Evolutionary conservation across 1,140 invertebrate species (phyloP), one percentile per base, ranked within the genome.

Genomic region (Venustaconcha ellipsiformis): DNA sequence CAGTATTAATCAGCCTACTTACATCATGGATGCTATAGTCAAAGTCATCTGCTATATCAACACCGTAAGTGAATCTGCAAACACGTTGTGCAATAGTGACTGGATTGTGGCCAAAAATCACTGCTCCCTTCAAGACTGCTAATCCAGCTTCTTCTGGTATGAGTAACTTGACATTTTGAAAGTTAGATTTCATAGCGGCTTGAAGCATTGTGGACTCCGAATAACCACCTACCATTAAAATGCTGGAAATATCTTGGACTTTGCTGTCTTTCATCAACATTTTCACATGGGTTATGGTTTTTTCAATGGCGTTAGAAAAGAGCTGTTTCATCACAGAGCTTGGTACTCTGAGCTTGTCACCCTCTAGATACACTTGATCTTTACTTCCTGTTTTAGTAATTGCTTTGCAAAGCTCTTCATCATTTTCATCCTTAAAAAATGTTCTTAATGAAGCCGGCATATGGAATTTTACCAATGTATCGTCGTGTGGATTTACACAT

Each of bases 31-130:
- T 59, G 57, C 30, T 65, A 59, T 80, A 12, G 67, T 65, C 60
- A 68, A 64, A 72, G 67, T 66, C 26, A 66, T 62, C 1, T 26
- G 63, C 26, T 14, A 67, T 23, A 57, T 62, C 30, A 30, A 64
- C 73, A 30, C 80, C 80, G 59, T 81, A 81, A 18, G 79, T 81
- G n/a, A n/a, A n/a, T n/a, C n/a, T n/a, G n/a, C n/a, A n/a, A n/a
- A n/a, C n/a, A n/a, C n/a, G n/a, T n/a, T n/a, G n/a, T n/a, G n/a
- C n/a, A n/a, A n/a, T n/a, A n/a, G n/a, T n/a, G n/a, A n/a, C n/a
- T n/a, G n/a, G n/a, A n/a, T n/a, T n/a, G n/a, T n/a, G n/a, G n/a
- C n/a, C n/a, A n/a, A n/a, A n/a, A n/a, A n/a, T n/a, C n/a, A n/a
- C n/a, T n/a, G n/a, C n/a, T n/a, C n/a, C n/a, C n/a, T n/a, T n/a